Base-by-base conservation (phyloP, 2,888 invertebrate species). In the Lymantria dispar region DNA sequence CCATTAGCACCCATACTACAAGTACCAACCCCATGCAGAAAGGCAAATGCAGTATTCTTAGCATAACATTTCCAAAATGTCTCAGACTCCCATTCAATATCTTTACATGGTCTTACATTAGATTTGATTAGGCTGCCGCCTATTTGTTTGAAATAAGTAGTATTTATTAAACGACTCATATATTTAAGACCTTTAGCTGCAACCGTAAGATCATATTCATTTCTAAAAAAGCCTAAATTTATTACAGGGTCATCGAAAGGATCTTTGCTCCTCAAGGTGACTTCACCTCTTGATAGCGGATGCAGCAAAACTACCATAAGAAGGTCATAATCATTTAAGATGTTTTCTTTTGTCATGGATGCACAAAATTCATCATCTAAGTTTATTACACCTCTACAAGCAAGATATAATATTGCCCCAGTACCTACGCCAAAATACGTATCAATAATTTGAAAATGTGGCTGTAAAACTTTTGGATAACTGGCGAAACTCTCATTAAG, bases 61-160 rank as follows among this genome's bases (percentile, higher is more conserved):
- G 92, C 87, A 64, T 93, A 92, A 67, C 95, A 95, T 41, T 85
- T 85, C 93, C 94, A 94, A 64, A 95, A 95, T 0, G 80, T 80
- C 70, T 94, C 93, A 0, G 92, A 85, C 14, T 85, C 92, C 69
- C 92, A 93, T 0, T 67, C 56, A 5, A 85, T 66, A 0, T 81
- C 67, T 8, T 85, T 80, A 67, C 95, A 95, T 0, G 88, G 92
- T 0, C 90, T 87, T 0, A 94, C 85, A 3, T 75, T 64, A 37
- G 83, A 47, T 45, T 64, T 72, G 0, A 73, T 73, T 8, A 87
- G 40, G 37, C 64, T 64, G 1, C 78, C 83, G 7, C 64, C 59
- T 3, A 78, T 78, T 38, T 74, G 64, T 44, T 61, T 77, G 48
- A 70, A 85, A 58, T 84, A 78, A 0, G 76, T 72, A 0, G 90